Evolutionary conservation across 2,113 vertebrate species (phyloP), one percentile per base, ranked within the genome.

Genomic region (Cyanoramphus novaezelandiae): DNA sequence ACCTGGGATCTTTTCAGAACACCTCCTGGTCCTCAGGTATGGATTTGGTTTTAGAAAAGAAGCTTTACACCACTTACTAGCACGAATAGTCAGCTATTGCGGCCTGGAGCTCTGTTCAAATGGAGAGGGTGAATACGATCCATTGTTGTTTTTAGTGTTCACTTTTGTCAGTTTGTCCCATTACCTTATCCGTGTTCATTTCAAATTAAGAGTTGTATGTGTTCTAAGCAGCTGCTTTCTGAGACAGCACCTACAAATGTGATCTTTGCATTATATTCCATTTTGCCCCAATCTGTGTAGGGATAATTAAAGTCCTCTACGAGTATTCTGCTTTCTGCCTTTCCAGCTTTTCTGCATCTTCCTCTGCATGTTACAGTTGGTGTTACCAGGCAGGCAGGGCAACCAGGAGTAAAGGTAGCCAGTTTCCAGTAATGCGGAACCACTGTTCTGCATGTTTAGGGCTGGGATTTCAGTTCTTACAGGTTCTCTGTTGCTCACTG

Each of bases 161-260:
- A 46, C 86, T 95, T 90, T 92, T 82, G 70, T 94, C 71, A 83
- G 2, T 92, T 95, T 80, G 79, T 95, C 88, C 82, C 59, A 59
- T 69, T 93, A 92, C 75, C 67, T 93, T 75, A 76, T 88, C 68
- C 69, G 59, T 92, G 85, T 75, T 86, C 71, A 90, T 92, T 95
- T 92, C 78, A 95, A 86, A 86, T 94, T 88, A 95, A 94, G 92
- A 90, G 85, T 62, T 93, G 41, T 76, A 77, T 86, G 94, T 96
- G 88, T 80, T 94, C 63, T 86, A 57, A 82, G 71, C 79, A 93
- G 57, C 86, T 93, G 81, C 53, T 93, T 49, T 80, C 70, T 41
- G 60, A 82, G 95, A 88, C n/a, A 49, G 49, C 67, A 67, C 53
- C 71, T 83, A 35, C 93, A 93, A 86, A 69, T 70, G 63, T 55